These are phyloP conservation scores for Poecile atricapillus DNA, from an alignment of 2,113 vertebrate species.

Conservation along the genomic window DNA sequence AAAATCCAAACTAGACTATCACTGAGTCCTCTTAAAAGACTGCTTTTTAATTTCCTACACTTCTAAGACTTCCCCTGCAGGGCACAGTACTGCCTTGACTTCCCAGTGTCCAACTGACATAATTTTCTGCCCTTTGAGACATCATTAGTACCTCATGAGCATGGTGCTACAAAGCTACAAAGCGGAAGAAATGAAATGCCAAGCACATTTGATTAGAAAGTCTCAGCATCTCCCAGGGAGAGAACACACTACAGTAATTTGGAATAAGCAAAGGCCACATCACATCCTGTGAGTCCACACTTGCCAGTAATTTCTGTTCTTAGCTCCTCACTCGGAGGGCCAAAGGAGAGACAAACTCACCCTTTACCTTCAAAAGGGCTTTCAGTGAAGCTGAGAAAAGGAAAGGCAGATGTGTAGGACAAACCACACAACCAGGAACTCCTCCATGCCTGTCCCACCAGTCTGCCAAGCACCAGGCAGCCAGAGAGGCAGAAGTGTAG, in stretches of 20 bases:
- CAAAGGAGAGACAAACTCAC: not conserved
- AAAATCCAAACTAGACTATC: not conserved
- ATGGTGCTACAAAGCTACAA: not conserved
- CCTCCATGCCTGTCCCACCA: not conserved
- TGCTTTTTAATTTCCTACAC: not conserved
- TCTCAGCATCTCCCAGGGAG: not conserved
- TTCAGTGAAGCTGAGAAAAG: not conserved
- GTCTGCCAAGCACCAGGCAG: not conserved
- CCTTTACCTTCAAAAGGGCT: not conserved
- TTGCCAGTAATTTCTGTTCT: not conserved
- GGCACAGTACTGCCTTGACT: not conserved
- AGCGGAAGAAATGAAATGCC: not conserved
- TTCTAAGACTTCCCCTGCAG: not conserved
- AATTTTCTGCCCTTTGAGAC: not conserved
- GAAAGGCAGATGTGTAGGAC: not conserved
- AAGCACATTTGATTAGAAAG: not conserved
- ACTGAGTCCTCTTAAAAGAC: not conserved
- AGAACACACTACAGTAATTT: not conserved
- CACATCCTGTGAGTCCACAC: fast-evolving
- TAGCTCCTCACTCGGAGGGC: not conserved
- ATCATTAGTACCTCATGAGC: not conserved
- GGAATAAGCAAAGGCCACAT: not conserved
- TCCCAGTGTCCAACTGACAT: not conserved
- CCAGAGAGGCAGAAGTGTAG: fast-evolving
- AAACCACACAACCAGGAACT: not conserved